These are phyloP conservation scores for Pelecanus crispus DNA, from an alignment of 2,113 vertebrate genomes.

Conservation along the genomic window DNA sequence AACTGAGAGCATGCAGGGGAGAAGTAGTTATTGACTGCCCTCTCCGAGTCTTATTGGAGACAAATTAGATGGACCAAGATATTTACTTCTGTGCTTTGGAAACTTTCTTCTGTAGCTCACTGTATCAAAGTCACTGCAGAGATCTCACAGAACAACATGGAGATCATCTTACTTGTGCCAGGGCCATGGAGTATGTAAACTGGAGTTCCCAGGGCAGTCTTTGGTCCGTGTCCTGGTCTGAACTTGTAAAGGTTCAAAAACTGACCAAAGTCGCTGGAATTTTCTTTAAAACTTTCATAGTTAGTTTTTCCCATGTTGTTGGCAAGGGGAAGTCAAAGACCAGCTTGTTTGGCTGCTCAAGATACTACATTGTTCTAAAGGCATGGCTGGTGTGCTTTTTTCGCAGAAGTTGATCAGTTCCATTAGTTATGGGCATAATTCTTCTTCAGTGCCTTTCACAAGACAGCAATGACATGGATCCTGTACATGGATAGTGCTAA, in stretches of 20 bases:
- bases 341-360: background rate
- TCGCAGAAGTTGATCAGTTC: background rate
- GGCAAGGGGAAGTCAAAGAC: background rate
- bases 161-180: background rate
- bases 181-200: background rate
- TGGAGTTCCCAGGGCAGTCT: background rate
- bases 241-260: background rate
- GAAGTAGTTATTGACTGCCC: background rate
- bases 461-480: background rate
- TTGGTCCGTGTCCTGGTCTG: background rate
- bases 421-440: background rate
- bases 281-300: background rate
- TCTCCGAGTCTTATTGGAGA: background rate
- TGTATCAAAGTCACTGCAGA: background rate
- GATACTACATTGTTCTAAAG: background rate
- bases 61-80: background rate
- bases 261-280: background rate
- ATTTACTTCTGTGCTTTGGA: background rate
- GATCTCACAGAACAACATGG: background rate
- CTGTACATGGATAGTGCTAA: background rate
- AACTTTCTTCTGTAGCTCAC: background rate
- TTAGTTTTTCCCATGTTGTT: background rate
- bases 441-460: slow-evolving; percentile 11
- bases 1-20: background rate
- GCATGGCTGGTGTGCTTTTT: background rate